Evolutionary conservation across 2,888 invertebrate species (phyloP), one percentile per base, ranked within the genome.

Genomic region (Mimachlamys varia): DNA sequence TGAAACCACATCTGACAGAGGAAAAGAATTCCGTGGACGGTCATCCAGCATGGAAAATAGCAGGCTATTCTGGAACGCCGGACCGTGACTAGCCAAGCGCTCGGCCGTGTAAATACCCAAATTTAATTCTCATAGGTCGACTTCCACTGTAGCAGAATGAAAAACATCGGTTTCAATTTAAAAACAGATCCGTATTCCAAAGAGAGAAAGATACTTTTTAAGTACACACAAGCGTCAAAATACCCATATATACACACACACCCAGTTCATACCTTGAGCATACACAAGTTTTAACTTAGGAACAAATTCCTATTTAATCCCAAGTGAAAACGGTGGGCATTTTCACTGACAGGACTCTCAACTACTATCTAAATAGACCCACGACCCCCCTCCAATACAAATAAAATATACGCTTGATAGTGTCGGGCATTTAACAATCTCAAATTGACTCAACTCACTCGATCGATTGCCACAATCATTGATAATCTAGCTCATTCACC

Each of bases 371-470:
- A 76, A 33, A 76, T 27, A 76, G 17, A 76, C 76, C 76, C 33
- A 5, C 76, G 27, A 27, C 27, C 76, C 76, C 76, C 76, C 76
- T 76, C 76, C 33, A 76, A 76, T 76, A 76, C 76, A 76, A 76
- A 76, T 76, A 76, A 76, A 10, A 76, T 27, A 76, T 76, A 76
- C 76, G 33, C 76, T 76, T 76, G 76, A 76, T 76, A 76, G 33
- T 76, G 33, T 27, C 33, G 27, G 76, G 76, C 76, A 76, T 76
- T 76, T 76, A 76, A 76, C 76, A 76, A 27, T 76, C 76, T 76
- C 76, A 76, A 76, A 76, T 76, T 76, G 76, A 76, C 76, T 76
- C 76, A 76, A 76, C 76, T 76, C 76, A 10, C 27, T 76, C 76
- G 76, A 76, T 76, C 76, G 76, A 76, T 76, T 12, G 76, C 76